Base-by-base conservation (phyloP, 2,113 vertebrate species). In the Macquaria australasica region DNA sequence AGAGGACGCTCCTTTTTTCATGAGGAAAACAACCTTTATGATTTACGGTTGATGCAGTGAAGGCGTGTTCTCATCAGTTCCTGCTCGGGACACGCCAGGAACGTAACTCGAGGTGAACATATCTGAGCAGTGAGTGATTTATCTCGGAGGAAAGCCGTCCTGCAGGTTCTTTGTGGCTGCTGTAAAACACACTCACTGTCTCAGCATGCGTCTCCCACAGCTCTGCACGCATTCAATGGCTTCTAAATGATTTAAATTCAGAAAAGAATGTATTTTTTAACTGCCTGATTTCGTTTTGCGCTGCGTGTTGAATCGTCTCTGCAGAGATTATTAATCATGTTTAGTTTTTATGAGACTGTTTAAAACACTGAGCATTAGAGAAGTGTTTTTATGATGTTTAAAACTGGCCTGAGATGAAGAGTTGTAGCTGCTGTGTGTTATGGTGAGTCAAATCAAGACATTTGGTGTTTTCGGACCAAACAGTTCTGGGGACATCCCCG, bases 161-260 rank as follows among this genome's bases (percentile, higher is more conserved):
- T 25, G 62, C 89, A 50, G 76, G 84, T 89, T 77, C 50, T 14
- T 21, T 58, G 21, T 39, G 16, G 21, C 53, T 48, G 50, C 68
- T 56, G 51, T 12, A 5, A n/a, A 64, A 48, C 53, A 39, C 39
- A 15, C 14, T 74, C 5, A 0, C 56, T 21, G n/a, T n/a, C n/a
- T n/a, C n/a, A n/a, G n/a, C n/a, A n/a, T n/a, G n/a, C n/a, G n/a
- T n/a, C n/a, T n/a, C n/a, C n/a, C n/a, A n/a, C 28, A 31, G 21
- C 60, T 50, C 58, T 34, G 45, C n/a, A 20, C 23, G 9, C 28
- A 50, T n/a, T 50, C 8, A 37, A 53, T 3, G 7, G 5, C 51
- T 10, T 53, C 10, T 72, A 6, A 3, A 25, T 8, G 0, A 58
- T 69, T 48, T 14, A 14, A 41, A 14, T n/a, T 51, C 50, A 28